Evolutionary conservation across 1,140 invertebrate species (phyloP), one percentile per base, ranked within the genome.

Genomic region (Doryteuthis pealeii): DNA sequence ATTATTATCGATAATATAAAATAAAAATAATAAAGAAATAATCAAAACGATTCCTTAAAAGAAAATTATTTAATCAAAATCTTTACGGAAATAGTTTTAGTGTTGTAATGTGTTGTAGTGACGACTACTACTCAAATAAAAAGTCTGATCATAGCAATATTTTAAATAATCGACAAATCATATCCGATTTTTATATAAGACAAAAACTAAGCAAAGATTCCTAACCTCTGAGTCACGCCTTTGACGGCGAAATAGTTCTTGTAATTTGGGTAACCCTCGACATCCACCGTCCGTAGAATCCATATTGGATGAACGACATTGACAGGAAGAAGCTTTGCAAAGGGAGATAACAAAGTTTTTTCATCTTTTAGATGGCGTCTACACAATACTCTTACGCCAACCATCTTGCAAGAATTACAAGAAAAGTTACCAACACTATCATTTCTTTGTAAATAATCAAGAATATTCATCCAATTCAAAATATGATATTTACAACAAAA

Each of bases 241-340:
- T 65, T 83, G 84, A 15, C 84, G 76, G n/a, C 84, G 77, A 26
- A 85, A 71, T 22, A 85, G 74, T 75, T 85, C 84, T n/a, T 81
- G 76, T 75, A 85, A 80, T 81, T 85, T 85, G 65, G 84, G 83
- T 35, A 83, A 71, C 43, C 81, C 77, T 71, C 74, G 69, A 32
- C 70, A 70, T 22, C 67, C 67, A 65, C 31, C 69, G 12, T 35
- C 69, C 14, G 33, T 49, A 49, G 49, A 33, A 22, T 75, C 74
- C 74, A 75, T 75, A n/a, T 70, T 74, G 49, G 28, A 58, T 22
- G 22, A 62, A 28, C 54, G 54, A 62, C 54, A 62, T 28, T 28
- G 26, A 62, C 2, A 12, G 66, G 30, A 26, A 2, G n/a, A 12
- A 30, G 10, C n/a, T 18, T 68, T 30, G 1, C 66, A 68, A 62